Evolutionary conservation across 2,113 vertebrate species (phyloP).

Genomic region (Lota lota): DNA sequence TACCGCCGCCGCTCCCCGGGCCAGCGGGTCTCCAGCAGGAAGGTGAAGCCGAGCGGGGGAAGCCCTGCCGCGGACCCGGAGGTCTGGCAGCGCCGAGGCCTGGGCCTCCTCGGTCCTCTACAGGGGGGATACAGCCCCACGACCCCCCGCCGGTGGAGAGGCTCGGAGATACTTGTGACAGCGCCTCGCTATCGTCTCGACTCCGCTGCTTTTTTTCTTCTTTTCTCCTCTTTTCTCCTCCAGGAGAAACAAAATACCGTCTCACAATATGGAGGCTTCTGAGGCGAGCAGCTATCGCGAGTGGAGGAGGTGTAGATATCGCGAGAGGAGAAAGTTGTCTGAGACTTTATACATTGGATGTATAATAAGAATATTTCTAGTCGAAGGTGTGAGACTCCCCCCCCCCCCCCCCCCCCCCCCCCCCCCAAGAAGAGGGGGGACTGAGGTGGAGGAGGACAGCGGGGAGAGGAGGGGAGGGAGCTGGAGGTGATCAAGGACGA

Average conservation of each 20-base stretch:
- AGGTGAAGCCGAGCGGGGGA: conserved; percentile 53
- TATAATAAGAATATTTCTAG: too few relatives aligned
- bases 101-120: conserved; percentile 63
- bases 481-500: too few relatives aligned
- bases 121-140: conserved; percentile 42
- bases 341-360: neutral
- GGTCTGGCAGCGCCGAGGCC: conserved; percentile 60
- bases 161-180: conserved; percentile 65
- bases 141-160: conserved; percentile 44
- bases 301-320: conserved; percentile 35
- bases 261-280: conserved; percentile 89
- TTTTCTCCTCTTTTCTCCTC: conserved; percentile 71
- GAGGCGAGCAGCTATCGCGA: conserved; percentile 78
- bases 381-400: too few relatives aligned
- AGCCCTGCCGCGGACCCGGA: conserved; percentile 47
- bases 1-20: conserved; percentile 78
- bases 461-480: too few relatives aligned
- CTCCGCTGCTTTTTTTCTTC: conserved; percentile 34
- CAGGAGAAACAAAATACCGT: conserved; percentile 89
- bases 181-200: conserved; percentile 57
- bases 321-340: conserved; percentile 27
- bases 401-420: too few relatives aligned
- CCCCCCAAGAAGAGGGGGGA: conserved; percentile 37
- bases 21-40: conserved; percentile 71
- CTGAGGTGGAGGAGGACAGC: neutral